Conservation (phyloP, 2,797 vertebrate genomes). For the Pagetopsis macropterus region DNA sequence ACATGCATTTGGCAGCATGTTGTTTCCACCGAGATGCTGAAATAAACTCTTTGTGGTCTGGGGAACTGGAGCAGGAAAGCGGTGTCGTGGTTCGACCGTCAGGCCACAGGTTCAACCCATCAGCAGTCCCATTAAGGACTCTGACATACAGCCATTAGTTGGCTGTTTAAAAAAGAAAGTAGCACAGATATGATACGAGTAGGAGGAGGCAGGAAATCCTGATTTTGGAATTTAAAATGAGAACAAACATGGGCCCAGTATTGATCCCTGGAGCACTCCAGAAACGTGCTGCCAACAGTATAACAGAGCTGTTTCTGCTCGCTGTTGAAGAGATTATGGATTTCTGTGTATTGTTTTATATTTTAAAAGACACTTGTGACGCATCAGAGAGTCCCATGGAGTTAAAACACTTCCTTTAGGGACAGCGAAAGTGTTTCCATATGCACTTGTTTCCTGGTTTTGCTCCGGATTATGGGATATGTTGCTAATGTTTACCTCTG, state of each 20-base stretch:
- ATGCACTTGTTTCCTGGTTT: not conserved
- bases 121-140: conserved; percentile 21
- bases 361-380: conserved; percentile 7
- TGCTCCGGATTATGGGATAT: too few relatives aligned
- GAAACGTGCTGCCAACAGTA: too few relatives aligned
- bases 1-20: conserved; percentile 19
- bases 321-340: too few relatives aligned
- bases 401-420: not conserved
- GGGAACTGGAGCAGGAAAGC: conserved; percentile 17
- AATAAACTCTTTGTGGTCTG: conserved; percentile 29
- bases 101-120: conserved; percentile 29
- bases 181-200: not conserved
- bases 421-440: not conserved
- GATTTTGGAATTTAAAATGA: too few relatives aligned
- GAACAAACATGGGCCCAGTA: not conserved
- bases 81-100: conserved; percentile 37
- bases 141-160: conserved; percentile 21
- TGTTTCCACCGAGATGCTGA: conserved; percentile 13
- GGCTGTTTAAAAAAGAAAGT: not conserved
- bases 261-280: conserved; percentile 10
- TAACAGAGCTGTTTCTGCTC: too few relatives aligned
- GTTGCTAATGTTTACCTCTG: too few relatives aligned
- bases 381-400: not conserved
- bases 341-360: not conserved
- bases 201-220: too few relatives aligned